Conservation (phyloP, 2,113 vertebrate species). For the Poecile atricapillus region DNA sequence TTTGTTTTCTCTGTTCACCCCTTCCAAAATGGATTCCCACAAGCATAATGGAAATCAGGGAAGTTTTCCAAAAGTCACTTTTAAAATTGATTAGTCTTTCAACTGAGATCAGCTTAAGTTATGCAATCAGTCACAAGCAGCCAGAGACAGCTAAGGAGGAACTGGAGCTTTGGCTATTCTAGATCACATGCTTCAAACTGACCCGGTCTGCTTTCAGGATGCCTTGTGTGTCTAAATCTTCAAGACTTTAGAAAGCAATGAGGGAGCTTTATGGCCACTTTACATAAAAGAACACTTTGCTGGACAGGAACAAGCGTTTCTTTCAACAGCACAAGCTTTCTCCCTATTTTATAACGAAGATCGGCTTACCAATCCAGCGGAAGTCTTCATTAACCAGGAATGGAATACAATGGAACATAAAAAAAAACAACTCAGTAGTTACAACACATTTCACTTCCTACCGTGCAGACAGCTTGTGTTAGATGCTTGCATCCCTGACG, state of each 20-base stretch:
- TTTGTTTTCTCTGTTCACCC: background rate
- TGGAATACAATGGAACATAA: background rate
- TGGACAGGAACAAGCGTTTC: background rate
- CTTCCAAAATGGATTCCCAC: background rate
- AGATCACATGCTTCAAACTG: background rate
- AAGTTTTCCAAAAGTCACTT: background rate
- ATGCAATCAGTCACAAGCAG: background rate
- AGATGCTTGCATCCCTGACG: constrained; percentile 92
- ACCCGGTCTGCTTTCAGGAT: background rate
- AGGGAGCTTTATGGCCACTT: background rate
- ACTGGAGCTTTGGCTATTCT: background rate
- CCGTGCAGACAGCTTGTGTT: constrained; percentile 88
- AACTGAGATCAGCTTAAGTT: background rate
- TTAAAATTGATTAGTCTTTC: background rate
- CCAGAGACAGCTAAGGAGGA: background rate
- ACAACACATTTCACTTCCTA: constrained; percentile 63
- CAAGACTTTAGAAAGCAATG: background rate
- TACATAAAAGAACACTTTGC: background rate
- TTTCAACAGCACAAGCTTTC: background rate
- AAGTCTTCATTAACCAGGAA: background rate
- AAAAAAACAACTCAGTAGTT: background rate
- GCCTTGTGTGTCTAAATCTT: background rate
- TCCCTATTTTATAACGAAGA: background rate
- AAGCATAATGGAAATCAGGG: background rate
- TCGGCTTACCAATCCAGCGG: background rate